Evolutionary conservation across 2,113 vertebrate genomes (phyloP).

Genomic region (Antigone vipio): DNA sequence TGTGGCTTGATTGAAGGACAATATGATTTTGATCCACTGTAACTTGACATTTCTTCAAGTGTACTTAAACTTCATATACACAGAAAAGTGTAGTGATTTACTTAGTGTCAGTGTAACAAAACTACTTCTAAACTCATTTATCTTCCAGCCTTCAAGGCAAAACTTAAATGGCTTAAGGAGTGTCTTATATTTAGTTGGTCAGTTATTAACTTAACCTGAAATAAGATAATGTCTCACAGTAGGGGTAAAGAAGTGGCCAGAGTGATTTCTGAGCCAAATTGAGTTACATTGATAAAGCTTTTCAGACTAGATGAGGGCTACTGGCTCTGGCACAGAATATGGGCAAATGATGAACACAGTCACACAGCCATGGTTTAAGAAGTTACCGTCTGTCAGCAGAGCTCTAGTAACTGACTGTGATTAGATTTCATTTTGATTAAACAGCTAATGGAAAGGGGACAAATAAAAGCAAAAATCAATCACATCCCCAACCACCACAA

Average conservation of each 20-base stretch:
- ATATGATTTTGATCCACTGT: background rate
- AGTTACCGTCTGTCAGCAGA: slow-evolving; percentile 24
- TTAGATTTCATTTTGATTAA: slow-evolving; percentile 41
- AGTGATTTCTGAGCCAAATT: slow-evolving; percentile 17
- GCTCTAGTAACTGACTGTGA: background rate
- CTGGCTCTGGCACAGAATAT: background rate
- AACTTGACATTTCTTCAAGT: slow-evolving; percentile 31
- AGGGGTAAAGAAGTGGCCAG: background rate
- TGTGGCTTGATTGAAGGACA: background rate
- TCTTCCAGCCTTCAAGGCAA: slow-evolving; percentile 9
- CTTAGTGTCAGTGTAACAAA: slow-evolving; percentile 10
- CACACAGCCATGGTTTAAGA: background rate
- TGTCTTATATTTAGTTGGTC: slow-evolving; percentile 5
- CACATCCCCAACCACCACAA: background rate
- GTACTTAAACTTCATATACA: background rate
- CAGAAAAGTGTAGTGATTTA: background rate
- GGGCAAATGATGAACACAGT: background rate
- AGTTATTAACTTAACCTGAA: slow-evolving; percentile 19
- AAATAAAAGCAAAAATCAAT: slow-evolving; percentile 7
- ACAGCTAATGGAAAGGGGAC: slow-evolving; percentile 2
- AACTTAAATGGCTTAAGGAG: background rate
- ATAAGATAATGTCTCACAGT: background rate
- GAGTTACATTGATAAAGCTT: slow-evolving; percentile 29
- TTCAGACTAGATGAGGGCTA: background rate
- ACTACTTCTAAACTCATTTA: slow-evolving; percentile 25